These are phyloP conservation scores for Limnephilus lunatus DNA, from an alignment of 2,888 invertebrate genomes.

Conservation along the genomic window DNA sequence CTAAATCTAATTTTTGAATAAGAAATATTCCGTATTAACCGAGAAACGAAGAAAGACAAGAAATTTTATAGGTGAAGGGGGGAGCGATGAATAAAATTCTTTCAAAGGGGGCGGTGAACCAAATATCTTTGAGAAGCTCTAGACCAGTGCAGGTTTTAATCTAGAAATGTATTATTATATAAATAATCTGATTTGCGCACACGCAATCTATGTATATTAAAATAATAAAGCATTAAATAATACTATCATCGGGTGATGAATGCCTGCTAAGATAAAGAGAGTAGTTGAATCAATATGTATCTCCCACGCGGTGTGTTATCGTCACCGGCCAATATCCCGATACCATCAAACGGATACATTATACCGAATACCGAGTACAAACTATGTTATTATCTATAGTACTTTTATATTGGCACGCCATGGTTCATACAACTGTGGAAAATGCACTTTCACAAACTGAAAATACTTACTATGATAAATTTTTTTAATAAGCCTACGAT, in stretches of 20 bases:
- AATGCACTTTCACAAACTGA: background rate
- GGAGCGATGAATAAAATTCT: background rate
- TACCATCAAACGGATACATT: background rate
- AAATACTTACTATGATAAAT: too few relatives aligned
- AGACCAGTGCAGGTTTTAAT: background rate
- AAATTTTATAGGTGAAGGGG: too few relatives aligned
- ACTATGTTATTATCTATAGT: background rate
- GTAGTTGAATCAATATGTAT: background rate
- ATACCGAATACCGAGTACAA: background rate
- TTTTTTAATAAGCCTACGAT: too few relatives aligned
- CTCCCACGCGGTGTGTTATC: background rate
- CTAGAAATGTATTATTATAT: background rate
- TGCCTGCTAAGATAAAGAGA: background rate
- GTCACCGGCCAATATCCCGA: background rate
- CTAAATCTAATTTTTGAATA: too few relatives aligned
- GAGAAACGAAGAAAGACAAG: too few relatives aligned
- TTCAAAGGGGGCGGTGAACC: too few relatives aligned
- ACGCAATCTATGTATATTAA: background rate
- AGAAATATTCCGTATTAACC: too few relatives aligned
- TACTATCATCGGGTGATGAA: background rate
- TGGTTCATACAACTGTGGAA: background rate
- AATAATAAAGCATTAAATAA: background rate
- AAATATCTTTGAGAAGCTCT: background rate
- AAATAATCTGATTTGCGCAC: background rate
- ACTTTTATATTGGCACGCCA: background rate